These are phyloP conservation scores for Thalassophryne amazonica DNA, from an alignment of 2,797 vertebrate species.

Conservation along the genomic window DNA sequence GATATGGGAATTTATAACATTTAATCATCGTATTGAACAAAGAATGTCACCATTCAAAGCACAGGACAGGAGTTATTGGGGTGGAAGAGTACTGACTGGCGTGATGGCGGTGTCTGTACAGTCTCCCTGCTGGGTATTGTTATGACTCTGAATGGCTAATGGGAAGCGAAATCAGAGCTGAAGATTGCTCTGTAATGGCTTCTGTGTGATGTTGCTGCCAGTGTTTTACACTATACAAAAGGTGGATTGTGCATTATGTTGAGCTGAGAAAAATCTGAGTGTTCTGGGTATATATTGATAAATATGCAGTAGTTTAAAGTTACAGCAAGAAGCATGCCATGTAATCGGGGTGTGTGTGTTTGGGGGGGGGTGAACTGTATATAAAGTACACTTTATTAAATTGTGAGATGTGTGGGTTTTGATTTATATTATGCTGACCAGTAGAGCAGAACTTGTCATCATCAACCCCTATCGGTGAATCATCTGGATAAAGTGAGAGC, in stretches of 20 bases:
- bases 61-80: not conserved
- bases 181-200: slow-evolving; percentile 49
- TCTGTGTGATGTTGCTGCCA: slow-evolving; percentile 42
- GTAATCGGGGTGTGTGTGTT: too few relatives aligned
- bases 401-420: too few relatives aligned
- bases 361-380: too few relatives aligned
- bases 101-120: slow-evolving; percentile 28
- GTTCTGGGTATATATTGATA: too few relatives aligned
- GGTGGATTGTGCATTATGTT: slow-evolving; percentile 9
- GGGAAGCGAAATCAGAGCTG: slow-evolving; percentile 65
- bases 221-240: slow-evolving; percentile 16
- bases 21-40: not conserved
- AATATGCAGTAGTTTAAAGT: too few relatives aligned
- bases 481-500: too few relatives aligned
- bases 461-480: too few relatives aligned
- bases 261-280: slow-evolving; percentile 15
- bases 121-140: slow-evolving; percentile 54
- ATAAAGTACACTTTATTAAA: too few relatives aligned
- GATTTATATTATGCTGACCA: too few relatives aligned
- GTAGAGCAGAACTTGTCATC: too few relatives aligned
- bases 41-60: not conserved
- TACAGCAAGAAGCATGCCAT: too few relatives aligned
- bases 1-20: not conserved
- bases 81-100: slow-evolving; percentile 24
- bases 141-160: slow-evolving; percentile 69